A percentile compares a stretch with the other conserved stretches of the same genome.
Evolutionary conservation across 2,797 vertebrate species (phyloP).

Genomic region (Chelon labrosus): DNA sequence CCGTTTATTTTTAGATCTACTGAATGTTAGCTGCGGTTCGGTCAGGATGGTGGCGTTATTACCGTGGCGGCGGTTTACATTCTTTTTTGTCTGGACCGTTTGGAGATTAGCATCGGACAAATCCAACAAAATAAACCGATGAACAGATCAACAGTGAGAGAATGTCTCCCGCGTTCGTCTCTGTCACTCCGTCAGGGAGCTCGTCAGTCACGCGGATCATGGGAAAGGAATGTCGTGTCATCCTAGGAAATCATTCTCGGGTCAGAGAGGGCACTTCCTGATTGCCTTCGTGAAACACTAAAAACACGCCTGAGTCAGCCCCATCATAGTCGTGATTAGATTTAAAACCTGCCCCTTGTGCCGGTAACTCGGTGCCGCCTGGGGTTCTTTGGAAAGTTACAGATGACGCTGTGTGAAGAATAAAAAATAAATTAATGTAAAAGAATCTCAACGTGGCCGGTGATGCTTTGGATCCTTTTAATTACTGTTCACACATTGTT

Average conservation of each 20-base stretch:
- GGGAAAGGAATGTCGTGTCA: slow-evolving; percentile 65
- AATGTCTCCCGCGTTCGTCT: not conserved
- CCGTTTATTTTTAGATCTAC: not conserved
- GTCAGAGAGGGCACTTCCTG: slow-evolving; percentile 64
- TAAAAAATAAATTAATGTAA: not conserved
- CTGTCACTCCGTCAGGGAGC: slow-evolving; percentile 24
- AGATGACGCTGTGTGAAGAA: not conserved
- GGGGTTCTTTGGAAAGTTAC: not conserved
- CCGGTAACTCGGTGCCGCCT: not conserved
- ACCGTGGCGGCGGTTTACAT: not conserved
- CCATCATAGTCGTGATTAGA: not conserved
- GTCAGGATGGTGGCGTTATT: not conserved
- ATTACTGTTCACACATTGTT: slow-evolving; percentile 12
- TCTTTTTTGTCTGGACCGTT: not conserved
- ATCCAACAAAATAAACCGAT: no score
- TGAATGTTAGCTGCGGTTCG: not conserved
- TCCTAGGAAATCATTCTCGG: slow-evolving; percentile 38
- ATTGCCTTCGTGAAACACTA: slow-evolving; percentile 44
- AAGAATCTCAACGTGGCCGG: not conserved
- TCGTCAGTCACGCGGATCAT: slow-evolving; percentile 44
- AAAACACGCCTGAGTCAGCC: not conserved
- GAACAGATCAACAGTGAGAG: no score
- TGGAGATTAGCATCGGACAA: not conserved
- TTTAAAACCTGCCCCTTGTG: not conserved
- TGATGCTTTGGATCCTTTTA: slow-evolving; percentile 23